Evolutionary conservation across 2,797 vertebrate genomes (phyloP), one percentile per base, ranked within the genome.

Genomic region (Gadopsis marmoratus): DNA sequence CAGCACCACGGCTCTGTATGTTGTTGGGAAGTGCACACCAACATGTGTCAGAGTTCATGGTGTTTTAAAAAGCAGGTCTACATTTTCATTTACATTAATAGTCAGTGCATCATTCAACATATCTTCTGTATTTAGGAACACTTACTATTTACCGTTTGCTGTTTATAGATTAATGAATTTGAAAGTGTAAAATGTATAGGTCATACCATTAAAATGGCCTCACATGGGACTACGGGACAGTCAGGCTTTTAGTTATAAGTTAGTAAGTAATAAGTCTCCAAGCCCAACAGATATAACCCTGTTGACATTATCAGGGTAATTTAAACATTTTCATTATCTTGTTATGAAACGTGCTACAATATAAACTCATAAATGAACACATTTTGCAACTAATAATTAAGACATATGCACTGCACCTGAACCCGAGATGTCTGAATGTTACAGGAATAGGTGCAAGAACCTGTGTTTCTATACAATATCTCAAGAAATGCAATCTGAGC

Each of bases 401-500:
- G 14, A 50, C 58, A 37, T 23, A 23, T 21, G 31, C 50, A 67
- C 9, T 61, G 26, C 29, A 61, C 21, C 13, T 70, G 63, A 45
- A 35, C 55, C 37, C 4, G 12, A 71, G 6, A 31, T 66, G n/a
- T 58, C 47, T 75, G 17, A 41, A 60, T 80, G 43, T 23, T 64
- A 78, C 61, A 17, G 29, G 43, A 85, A 87, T 47, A 72, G 64
- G 29, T 19, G 58, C 14, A 60, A 66, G 50, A 79, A 71, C 17
- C 35, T 50, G 35, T 74, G 31, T 60, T 53, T 72, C 48, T 81
- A 54, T 76, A 78, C 9, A 68, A 75, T 71, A 78, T 71, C 58
- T 78, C 21, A 29, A 29, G 39, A 71, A 85, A 75, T 71, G 77
- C 66, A 54, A 73, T 83, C 59, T 55, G 65, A 50, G 54, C 64